phyloP scores from a whole-genome alignment of 2,888 invertebrate genomes.

The Drosophila macrospina region DNA sequence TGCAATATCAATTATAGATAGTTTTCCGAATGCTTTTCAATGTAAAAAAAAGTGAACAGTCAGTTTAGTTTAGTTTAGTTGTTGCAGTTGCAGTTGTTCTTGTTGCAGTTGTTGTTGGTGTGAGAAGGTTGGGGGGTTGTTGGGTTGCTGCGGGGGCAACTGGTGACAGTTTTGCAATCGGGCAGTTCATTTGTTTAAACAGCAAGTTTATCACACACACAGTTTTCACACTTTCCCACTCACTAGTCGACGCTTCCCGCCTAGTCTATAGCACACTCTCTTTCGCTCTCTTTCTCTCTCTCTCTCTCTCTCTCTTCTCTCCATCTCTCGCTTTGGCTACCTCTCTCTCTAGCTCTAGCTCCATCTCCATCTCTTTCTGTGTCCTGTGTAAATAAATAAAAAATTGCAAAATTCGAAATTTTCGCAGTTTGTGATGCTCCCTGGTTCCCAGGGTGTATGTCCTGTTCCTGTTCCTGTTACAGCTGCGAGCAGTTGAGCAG shows the following conservation, averaged over 20 bases:
- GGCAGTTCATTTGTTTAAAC: slow-evolving; percentile 76
- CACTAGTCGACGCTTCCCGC: slow-evolving; percentile 30
- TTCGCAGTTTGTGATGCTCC: slow-evolving; percentile 70
- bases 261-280: too few species aligned
- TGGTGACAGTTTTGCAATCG: slow-evolving; percentile 14
- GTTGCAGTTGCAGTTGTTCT: too few species aligned
- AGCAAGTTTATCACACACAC: slow-evolving; percentile 39
- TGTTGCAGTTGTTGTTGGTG: too few species aligned
- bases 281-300: too few species aligned
- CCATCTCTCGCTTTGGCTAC: background rate
- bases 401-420: slow-evolving; percentile 78
- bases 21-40: slow-evolving; percentile 10
- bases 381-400: slow-evolving; percentile 71
- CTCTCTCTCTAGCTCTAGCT: background rate
- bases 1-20: slow-evolving; percentile 56
- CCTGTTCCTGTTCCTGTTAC: background rate
- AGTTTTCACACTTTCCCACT: slow-evolving; percentile 13
- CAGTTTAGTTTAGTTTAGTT: slow-evolving; percentile 1
- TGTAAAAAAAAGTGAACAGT: slow-evolving; percentile 17
- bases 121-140: too few species aligned
- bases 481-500: background rate
- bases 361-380: slow-evolving; percentile 13
- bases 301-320: background rate
- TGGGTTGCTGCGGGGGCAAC: background rate
- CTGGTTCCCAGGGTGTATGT: slow-evolving; percentile 39